phyloP scores from a whole-genome alignment of 2,797 vertebrate species.

The Stomatorhinus walkeri region DNA sequence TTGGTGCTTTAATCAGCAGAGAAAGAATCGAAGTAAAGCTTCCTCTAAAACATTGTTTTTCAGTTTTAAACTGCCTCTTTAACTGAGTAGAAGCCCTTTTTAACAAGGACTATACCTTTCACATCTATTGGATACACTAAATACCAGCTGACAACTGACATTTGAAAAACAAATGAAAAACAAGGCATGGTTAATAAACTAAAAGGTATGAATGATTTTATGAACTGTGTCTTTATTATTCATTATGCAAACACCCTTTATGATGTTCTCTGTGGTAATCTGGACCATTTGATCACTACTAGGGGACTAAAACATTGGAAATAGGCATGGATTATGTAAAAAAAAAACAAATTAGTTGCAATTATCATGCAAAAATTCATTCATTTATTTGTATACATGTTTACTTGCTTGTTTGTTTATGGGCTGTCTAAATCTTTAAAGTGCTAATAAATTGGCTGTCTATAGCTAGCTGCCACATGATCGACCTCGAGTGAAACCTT shows the following conservation, averaged over 20 bases:
- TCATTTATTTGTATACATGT: background rate
- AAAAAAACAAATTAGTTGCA: background rate
- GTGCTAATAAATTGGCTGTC: background rate
- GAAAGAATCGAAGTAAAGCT: background rate
- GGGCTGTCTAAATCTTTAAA: background rate
- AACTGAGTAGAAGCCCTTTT: background rate
- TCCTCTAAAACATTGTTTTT: background rate
- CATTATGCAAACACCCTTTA: background rate
- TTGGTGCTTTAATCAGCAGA: background rate
- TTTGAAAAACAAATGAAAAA: background rate
- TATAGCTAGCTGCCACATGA: background rate
- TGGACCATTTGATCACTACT: background rate
- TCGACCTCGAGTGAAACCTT: background rate
- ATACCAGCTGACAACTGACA: background rate
- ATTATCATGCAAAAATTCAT: background rate
- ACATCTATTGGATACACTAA: background rate
- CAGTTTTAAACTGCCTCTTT: background rate
- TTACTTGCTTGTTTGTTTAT: background rate
- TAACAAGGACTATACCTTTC: background rate
- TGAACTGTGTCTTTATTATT: background rate
- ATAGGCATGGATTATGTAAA: background rate
- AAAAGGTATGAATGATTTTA: background rate
- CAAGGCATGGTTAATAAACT: background rate
- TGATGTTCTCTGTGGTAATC: background rate
- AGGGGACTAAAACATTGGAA: background rate